Evolutionary conservation across 2,113 vertebrate species (phyloP), one percentile per base, ranked within the genome.

Genomic region (Pelvicachromis taeniatus): DNA sequence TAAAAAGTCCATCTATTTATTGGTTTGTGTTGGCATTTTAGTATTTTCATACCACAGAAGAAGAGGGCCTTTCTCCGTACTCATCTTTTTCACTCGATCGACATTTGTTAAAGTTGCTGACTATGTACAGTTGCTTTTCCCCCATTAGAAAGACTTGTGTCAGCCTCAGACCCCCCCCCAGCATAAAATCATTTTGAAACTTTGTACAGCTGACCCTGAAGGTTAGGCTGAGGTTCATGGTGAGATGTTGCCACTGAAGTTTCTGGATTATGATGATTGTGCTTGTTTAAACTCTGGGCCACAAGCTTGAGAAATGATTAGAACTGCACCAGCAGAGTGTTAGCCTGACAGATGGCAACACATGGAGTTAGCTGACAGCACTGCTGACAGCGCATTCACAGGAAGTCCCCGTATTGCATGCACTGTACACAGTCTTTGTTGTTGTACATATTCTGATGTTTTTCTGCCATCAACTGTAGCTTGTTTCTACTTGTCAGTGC

Each of bases 331-430:
- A 84, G 88, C 92, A 90, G 88, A 86, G 82, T 82, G 83, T 92
- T 91, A 80, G 89, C 84, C 90, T 94, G 94, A 94, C 93, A 93
- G 93, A 93, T 94, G 93, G 94, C 89, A 93, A 93, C 93, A 92
- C 90, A 85, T 52, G 91, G 93, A 90, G 92, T 77, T 84, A 78
- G 91, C 89, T 92, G 93, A 92, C 91, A 93, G 87, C 89, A 91
- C 87, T 93, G 94, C 94, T 94, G 95, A 94, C 93, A 88, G 86
- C 78, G 88, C 91, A 87, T 87, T 92, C 90, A 83, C 86, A 89
- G 84, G 82, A 93, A 91, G 90, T 88, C 86, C 84, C 88, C 85
- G 82, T 91, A 88, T 78, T 84, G 89, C 87, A 84, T 84, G 63
- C 87, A 33, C 85, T 80, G 70, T 86, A 80, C 87, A 87, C 86